Percentiles rank a stretch among this genome's conserved stretches.
Conservation (phyloP, 1,140 invertebrate species). For the Anadara kagoshimensis region DNA sequence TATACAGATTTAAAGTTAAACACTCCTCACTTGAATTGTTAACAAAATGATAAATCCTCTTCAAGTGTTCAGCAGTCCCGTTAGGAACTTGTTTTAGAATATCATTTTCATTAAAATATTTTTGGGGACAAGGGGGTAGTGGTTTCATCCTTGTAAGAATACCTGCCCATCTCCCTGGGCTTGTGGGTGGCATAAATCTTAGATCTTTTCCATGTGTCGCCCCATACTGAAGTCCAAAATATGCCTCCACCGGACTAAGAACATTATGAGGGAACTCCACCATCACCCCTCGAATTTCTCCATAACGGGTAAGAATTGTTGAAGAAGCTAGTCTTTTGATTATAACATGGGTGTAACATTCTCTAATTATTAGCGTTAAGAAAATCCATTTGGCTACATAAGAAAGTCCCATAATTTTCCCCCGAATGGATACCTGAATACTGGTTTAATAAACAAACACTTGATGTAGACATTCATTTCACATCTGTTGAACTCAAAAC, state of each 20-base stretch:
- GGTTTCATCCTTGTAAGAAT: neutral
- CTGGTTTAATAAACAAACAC: too few relatives aligned
- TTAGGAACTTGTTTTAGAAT: neutral
- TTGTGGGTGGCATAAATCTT: constrained; percentile 9
- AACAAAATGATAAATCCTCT: neutral
- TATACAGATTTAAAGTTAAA: constrained; percentile 6
- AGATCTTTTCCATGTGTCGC: neutral
- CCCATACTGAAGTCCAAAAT: constrained; percentile 11
- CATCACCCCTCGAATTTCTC: constrained; percentile 6
- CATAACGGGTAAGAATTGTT: neutral
- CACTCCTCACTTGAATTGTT: neutral
- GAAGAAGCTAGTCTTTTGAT: too few relatives aligned
- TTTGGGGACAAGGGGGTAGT: constrained; percentile 1
- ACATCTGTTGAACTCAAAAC: too few relatives aligned
- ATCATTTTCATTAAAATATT: neutral
- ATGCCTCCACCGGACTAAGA: neutral
- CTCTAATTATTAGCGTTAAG: too few relatives aligned
- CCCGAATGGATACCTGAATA: too few relatives aligned
- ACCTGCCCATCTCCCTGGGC: constrained; percentile 13
- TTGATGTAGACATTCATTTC: too few relatives aligned
- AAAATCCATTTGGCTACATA: too few relatives aligned
- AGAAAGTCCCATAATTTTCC: too few relatives aligned
- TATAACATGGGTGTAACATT: too few relatives aligned
- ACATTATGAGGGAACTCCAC: neutral
- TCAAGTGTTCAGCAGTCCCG: neutral